These are phyloP conservation scores for Eupithecia dodoneata DNA, from an alignment of 2,888 invertebrate species.

Conservation along the genomic window DNA sequence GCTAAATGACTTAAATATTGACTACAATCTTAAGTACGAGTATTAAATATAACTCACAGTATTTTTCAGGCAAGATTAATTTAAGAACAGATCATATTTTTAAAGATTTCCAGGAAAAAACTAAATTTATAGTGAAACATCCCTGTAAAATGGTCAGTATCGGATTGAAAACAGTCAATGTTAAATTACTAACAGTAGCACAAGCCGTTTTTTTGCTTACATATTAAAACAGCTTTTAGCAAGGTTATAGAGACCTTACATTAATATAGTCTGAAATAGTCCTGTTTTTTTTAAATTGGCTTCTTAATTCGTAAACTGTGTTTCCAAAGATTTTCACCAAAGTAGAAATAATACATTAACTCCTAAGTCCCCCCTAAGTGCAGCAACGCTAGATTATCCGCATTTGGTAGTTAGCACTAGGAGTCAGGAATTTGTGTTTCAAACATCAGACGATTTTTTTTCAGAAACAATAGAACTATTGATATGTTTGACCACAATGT, in stretches of 20 bases:
- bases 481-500: neutral
- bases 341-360: constrained; percentile 17
- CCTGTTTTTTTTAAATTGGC: neutral
- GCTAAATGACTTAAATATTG: constrained; percentile 6
- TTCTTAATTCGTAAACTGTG: neutral
- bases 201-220: neutral
- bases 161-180: constrained; percentile 39
- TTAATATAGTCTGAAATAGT: neutral
- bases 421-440: constrained; percentile 58
- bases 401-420: constrained; percentile 81
- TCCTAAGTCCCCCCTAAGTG: constrained; percentile 80
- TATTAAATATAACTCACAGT: neutral
- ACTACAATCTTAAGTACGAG: neutral
- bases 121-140: constrained; percentile 40
- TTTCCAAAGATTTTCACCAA: constrained; percentile 21
- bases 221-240: neutral
- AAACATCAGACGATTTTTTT: neutral
- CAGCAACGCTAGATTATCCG: constrained; percentile 78
- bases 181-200: neutral
- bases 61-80: neutral
- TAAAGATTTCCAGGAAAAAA: neutral
- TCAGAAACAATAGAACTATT: too few relatives aligned
- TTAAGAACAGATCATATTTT: neutral
- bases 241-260: neutral
- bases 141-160: constrained; percentile 34